phyloP scores from a whole-genome alignment of 2,797 vertebrate genomes.

The Salarias fasciatus region DNA sequence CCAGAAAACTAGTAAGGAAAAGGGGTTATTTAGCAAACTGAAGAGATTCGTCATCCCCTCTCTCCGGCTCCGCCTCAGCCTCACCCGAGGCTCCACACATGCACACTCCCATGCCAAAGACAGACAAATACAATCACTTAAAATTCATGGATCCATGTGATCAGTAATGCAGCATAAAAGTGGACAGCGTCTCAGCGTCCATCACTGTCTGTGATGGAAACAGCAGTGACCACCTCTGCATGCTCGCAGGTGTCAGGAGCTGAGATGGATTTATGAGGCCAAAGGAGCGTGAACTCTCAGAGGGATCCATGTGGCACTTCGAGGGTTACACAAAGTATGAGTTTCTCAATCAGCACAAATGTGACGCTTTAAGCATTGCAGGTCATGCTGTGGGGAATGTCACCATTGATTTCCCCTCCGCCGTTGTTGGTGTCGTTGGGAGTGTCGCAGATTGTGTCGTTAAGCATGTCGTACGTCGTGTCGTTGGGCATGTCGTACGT shows the following conservation, averaged over 20 bases:
- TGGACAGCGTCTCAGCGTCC: too few species aligned
- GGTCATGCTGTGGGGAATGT: constrained; percentile 70
- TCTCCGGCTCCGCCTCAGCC: constrained; percentile 5
- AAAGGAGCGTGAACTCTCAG: constrained; percentile 27
- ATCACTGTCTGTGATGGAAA: constrained; percentile 24
- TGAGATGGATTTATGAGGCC: constrained; percentile 33
- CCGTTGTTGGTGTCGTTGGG: constrained; percentile 45
- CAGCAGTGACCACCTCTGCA: constrained; percentile 17
- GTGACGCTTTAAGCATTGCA: constrained; percentile 69
- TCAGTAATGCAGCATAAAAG: constrained; percentile 66
- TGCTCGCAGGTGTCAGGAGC: too few species aligned
- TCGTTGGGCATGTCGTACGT: constrained; percentile 53
- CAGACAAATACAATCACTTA: constrained; percentile 69
- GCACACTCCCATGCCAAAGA: constrained; percentile 66
- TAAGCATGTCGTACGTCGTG: constrained; percentile 63
- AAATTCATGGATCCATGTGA: constrained; percentile 58
- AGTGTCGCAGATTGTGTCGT: constrained; percentile 61
- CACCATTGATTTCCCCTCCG: constrained; percentile 69
- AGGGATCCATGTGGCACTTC: constrained; percentile 69
- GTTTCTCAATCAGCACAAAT: constrained; percentile 19
- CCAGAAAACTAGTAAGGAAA: constrained; percentile 38
- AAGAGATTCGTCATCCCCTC: constrained; percentile 11
- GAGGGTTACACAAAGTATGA: constrained; percentile 41
- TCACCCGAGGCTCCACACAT: constrained; percentile 60
- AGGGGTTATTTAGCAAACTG: constrained; percentile 11